These are phyloP conservation scores for Telmatochromis sp. DNA, from an alignment of 2,113 vertebrate genomes.

Conservation along the genomic window DNA sequence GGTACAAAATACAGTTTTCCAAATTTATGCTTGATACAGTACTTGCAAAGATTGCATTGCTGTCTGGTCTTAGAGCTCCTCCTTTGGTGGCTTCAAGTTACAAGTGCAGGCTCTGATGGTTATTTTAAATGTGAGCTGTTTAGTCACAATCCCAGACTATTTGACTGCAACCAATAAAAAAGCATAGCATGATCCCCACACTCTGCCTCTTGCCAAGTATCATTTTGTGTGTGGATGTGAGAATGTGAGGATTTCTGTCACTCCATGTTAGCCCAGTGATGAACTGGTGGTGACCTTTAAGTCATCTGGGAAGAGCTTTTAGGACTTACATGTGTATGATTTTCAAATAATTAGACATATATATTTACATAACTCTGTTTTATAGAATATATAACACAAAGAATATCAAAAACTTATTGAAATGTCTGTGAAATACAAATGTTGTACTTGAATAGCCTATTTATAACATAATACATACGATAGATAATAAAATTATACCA, in stretches of 20 bases:
- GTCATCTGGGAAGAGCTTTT: accelerated
- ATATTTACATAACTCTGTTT: neutral
- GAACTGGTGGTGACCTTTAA: neutral
- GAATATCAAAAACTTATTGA: neutral
- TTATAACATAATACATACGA: neutral
- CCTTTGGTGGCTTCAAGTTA: neutral
- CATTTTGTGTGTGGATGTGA: neutral
- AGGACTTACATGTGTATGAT: accelerated
- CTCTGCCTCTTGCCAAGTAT: neutral
- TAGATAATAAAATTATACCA: neutral
- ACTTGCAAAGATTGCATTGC: neutral
- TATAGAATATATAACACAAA: neutral
- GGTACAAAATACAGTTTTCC: neutral
- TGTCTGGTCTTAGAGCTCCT: neutral
- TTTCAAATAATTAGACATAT: neutral
- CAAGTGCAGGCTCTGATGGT: neutral
- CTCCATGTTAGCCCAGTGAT: neutral
- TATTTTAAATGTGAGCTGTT: neutral
- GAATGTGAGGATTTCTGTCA: neutral
- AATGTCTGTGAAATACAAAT: neutral
- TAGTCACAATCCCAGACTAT: neutral
- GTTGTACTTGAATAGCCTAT: neutral
- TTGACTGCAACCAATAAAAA: accelerated
- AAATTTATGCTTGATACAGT: neutral
- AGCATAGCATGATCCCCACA: neutral